Percentiles rank a stretch among this genome's conserved stretches.
Conservation (phyloP, 2,797 vertebrate genomes). For the Syngnathus acus region DNA sequence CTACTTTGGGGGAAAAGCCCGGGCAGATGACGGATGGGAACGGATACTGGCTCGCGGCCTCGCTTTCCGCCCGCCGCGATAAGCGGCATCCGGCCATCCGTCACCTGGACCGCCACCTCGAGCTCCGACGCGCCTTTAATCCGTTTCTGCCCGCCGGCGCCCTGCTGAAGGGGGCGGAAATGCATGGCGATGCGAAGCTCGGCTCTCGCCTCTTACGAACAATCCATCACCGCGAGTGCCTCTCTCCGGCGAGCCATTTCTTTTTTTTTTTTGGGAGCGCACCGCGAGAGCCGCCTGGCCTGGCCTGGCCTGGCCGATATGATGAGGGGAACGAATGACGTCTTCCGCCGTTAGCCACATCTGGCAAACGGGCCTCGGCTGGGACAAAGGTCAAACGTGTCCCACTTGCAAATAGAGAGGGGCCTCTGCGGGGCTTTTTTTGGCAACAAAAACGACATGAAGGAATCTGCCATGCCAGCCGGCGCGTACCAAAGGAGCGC, state of each 20-base stretch:
- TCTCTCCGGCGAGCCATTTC: conserved; percentile 40
- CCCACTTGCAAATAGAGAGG: no score
- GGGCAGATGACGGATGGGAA: no score
- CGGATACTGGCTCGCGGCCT: no score
- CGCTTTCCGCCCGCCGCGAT: no score
- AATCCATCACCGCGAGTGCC: conserved; percentile 66
- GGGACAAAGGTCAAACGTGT: neutral
- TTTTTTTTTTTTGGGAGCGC: conserved; percentile 39
- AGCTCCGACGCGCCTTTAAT: conserved; percentile 55
- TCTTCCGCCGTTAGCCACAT: neutral
- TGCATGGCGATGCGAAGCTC: conserved; percentile 40
- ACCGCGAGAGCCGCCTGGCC: conserved; percentile 5
- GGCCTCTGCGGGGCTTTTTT: no score
- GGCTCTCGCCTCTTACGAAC: conserved; percentile 50
- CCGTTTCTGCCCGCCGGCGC: conserved; percentile 47
- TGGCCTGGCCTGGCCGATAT: no score
- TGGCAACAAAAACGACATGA: conserved; percentile 19
- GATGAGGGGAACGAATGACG: no score
- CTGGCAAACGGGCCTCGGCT: neutral
- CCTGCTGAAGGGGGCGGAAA: conserved; percentile 48
- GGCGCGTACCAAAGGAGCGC: conserved; percentile 58
- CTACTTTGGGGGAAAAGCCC: no score
- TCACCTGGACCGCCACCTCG: no score
- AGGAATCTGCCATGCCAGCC: conserved; percentile 56
- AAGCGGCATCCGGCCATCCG: no score